phyloP scores from a whole-genome alignment of 2,113 vertebrate genomes.

The Myrmecophaga tridactyla region DNA sequence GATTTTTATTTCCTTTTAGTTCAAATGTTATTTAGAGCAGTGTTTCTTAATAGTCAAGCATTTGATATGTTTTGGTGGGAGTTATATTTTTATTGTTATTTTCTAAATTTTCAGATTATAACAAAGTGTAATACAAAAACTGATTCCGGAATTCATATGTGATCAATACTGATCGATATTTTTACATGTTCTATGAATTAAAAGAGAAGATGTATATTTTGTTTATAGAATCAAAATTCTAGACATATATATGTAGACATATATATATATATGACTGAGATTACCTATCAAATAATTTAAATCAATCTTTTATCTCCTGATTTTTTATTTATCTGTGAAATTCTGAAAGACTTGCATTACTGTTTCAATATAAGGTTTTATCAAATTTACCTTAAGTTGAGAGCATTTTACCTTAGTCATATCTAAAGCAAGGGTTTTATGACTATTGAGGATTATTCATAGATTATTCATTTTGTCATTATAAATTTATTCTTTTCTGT shows the following conservation, averaged over 20 bases:
- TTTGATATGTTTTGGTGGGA: not conserved
- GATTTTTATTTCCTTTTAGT: not conserved
- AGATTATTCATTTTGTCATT: not conserved
- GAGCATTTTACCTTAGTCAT: not conserved
- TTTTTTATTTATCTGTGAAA: not conserved
- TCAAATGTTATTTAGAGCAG: not conserved
- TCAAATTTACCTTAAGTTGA: not conserved
- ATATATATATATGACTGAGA: too few species aligned
- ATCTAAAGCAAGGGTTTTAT: not conserved
- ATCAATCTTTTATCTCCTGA: not conserved
- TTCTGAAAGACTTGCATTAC: not conserved
- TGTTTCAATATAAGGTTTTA: not conserved
- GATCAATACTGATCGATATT: not conserved
- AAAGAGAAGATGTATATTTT: not conserved
- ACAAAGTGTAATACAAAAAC: not conserved
- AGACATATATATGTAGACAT: not conserved
- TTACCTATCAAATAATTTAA: not conserved
- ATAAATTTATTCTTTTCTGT: not conserved
- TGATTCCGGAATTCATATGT: not conserved
- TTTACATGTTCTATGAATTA: not conserved
- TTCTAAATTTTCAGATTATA: not conserved
- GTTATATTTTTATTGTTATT: not conserved
- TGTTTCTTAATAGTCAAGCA: not conserved
- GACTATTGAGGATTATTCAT: not conserved
- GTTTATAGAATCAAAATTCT: not conserved